Evolutionary conservation across 2,797 vertebrate genomes (phyloP), one percentile per base, ranked within the genome.

Genomic region (Sarcoramphus papa): DNA sequence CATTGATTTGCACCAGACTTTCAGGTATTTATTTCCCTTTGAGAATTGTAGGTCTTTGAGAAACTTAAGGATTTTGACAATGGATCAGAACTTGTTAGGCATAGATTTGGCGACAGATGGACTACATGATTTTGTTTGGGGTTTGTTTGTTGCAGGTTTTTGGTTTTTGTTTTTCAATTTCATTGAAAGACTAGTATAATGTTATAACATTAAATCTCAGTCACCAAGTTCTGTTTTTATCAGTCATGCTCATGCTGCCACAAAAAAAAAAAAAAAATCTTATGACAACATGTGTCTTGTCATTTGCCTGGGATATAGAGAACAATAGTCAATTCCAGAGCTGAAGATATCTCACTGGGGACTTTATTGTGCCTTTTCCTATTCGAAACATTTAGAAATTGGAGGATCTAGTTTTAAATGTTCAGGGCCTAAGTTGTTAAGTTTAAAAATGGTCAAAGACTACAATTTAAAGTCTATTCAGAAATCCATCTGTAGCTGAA

Each of bases 101-200:
- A 31, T 14, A 64, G 21, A n/a, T 5, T 0, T 65, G 31, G 10
- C 31, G 69, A 33, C 18, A 82, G 48, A 53, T 22, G 2, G 51
- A 50, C 14, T 43, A 10, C 12, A 30, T 50, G 40, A 25, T 45
- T 72, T 85, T 10, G 3, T 9, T 47, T 30, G 13, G 27, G 15
- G 2, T 22, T 19, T 9, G 77, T 64, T 57, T 27, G 2, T 23
- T 15, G 1, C 2, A 1, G 7, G 8, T n/a, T 47, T 81, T 16
- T 24, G 14, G 3, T 0, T 22, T 75, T 78, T 60, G 14, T 12
- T 85, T 85, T 86, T 64, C 3, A 15, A 89, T 83, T 91, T 72
- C 27, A 56, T 60, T 83, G 23, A 73, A 88, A 90, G 31, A 48
- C 10, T 45, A 31, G 6, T 25, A 23, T 28, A 59, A 67, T 56